These are phyloP conservation scores for Amphiprion percula DNA, from an alignment of 2,113 vertebrate genomes.

Conservation along the genomic window DNA sequence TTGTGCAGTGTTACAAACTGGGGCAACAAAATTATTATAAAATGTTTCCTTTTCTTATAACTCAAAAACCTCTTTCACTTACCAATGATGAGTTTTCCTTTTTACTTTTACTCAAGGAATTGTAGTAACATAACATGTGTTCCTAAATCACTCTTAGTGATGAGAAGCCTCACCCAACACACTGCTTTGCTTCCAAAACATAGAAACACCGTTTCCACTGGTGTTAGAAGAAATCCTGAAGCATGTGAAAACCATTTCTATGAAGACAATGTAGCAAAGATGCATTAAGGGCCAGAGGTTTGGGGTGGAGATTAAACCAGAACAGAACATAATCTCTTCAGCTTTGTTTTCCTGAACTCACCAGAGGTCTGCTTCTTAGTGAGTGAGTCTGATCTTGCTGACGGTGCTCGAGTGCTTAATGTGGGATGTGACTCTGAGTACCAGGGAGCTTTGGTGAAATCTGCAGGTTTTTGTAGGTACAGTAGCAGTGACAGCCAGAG, in stretches of 20 bases:
- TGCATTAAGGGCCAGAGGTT: not conserved
- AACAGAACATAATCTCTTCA: constrained; percentile 26
- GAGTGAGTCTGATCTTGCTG: constrained; percentile 10
- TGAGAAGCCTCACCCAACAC: constrained; percentile 9
- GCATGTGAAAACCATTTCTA: constrained; percentile 6
- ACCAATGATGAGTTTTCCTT: constrained; percentile 35
- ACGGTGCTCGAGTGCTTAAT: constrained; percentile 4
- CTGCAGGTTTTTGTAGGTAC: constrained; percentile 52
- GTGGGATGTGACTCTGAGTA: constrained; percentile 16
- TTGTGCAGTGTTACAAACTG: not conserved
- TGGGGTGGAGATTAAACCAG: constrained; percentile 13
- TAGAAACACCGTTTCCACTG: not conserved
- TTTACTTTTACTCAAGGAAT: constrained; percentile 8
- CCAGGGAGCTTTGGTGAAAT: constrained; percentile 15
- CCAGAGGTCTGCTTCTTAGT: constrained; percentile 31
- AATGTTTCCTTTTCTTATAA: not conserved
- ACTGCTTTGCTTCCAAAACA: not conserved
- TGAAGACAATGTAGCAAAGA: not conserved
- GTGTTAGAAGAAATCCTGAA: not conserved
- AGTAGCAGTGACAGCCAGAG: constrained; percentile 56
- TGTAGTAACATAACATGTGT: not conserved
- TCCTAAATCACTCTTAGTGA: not conserved
- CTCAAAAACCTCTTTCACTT: constrained; percentile 18
- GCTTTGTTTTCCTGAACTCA: constrained; percentile 34
- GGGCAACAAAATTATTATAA: not conserved